Evolutionary conservation across 2,888 invertebrate species (phyloP), one percentile per base, ranked within the genome.

Genomic region (Dromius quadrimaculatus): DNA sequence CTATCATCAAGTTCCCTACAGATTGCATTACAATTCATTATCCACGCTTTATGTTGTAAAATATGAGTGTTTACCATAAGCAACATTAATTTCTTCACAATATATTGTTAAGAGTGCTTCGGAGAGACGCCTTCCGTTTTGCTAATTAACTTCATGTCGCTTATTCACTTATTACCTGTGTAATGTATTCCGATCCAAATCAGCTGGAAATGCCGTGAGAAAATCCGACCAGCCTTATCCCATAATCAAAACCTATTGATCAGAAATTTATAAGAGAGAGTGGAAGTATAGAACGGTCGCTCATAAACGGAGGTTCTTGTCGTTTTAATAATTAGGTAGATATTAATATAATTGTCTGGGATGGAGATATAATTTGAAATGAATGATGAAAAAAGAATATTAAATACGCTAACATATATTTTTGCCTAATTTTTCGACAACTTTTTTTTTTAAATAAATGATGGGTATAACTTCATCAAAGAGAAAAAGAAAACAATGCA

Each of bases 141-240:
- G 50, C 54, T 65, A 65, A 65, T 65, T 65, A 65, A 57, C 32
- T 32, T 2, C 8, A 28, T 17, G 57, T 15, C 34, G 45, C 11
- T 17, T 47, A 13, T 57, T 54, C 13, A 54, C 13, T 34, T 65
- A 65, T 65, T 54, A 28, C 47, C 64, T 34, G 13, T 20, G 20
- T 50, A 50, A 47, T 47, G 64, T 28, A 20, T 36, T 36, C 36
- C 36, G 36, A 62, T 64, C 47, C 11, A 45, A 62, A 47, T 34
- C 64, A 64, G 64, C 64, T 36, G 13, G 38, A 50, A 19, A 54
- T 32, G 22, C 50, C 65, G 65, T 65, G 65, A 65, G 65, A 65
- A 65, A 65, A 65, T 50, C 50, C 20, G 13, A 65, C 19, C 5
- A 6, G 11, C 47, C 23, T 47, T 47, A 47, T 47, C 47, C 47